Conservation (phyloP, 2,888 invertebrate genomes). For the Esperia sulphurella region DNA sequence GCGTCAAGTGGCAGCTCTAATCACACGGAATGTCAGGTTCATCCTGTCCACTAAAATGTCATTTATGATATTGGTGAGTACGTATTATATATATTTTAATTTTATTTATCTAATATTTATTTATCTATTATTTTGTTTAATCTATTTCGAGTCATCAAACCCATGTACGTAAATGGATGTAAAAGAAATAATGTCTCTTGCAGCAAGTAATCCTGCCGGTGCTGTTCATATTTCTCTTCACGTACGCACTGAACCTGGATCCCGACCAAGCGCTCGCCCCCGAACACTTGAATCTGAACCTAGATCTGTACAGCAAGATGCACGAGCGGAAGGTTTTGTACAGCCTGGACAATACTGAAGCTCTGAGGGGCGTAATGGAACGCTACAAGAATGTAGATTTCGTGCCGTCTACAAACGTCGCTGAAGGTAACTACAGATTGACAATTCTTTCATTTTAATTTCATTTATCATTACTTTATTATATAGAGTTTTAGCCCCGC, state of each 20-base stretch:
- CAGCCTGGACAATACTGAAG: constrained; percentile 11
- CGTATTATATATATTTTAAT: too few relatives aligned
- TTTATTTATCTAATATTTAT: too few relatives aligned
- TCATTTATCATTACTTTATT: too few relatives aligned
- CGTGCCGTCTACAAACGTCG: constrained; percentile 18
- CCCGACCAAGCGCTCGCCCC: background rate
- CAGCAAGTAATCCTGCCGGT: constrained; percentile 54
- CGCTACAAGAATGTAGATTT: constrained; percentile 26
- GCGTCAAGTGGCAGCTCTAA: constrained; percentile 38
- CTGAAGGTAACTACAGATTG: constrained; percentile 23
- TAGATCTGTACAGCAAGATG: constrained; percentile 33
- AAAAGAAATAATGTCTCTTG: constrained; percentile 3
- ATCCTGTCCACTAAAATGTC: constrained; percentile 29
- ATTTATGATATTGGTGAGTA: constrained; percentile 44
- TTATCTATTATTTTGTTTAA: too few relatives aligned
- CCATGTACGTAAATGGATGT: too few relatives aligned
- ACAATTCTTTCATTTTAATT: constrained; percentile 48
- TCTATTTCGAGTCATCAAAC: too few relatives aligned
- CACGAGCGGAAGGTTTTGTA: constrained; percentile 28
- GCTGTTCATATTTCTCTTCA: constrained; percentile 23
- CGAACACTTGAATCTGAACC: constrained; percentile 20
- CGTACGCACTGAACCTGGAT: constrained; percentile 16
- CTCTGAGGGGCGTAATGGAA: constrained; percentile 12
- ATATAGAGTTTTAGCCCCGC: background rate
- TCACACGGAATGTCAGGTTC: constrained; percentile 44